These are phyloP conservation scores for Eupithecia insigniata DNA, from an alignment of 2,888 invertebrate species.

Conservation along the genomic window DNA sequence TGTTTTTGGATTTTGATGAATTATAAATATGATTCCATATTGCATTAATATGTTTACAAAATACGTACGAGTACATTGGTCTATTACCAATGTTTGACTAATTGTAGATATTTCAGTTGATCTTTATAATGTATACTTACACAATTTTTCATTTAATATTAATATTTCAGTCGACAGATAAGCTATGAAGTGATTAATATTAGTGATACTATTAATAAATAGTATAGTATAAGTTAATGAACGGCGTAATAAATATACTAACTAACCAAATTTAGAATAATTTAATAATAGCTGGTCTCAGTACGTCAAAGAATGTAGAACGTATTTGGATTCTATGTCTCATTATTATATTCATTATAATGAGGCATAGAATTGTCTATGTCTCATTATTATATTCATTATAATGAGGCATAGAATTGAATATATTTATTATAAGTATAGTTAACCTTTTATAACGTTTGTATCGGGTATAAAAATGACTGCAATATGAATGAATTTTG, in stretches of 20 bases:
- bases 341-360: conserved; percentile 36
- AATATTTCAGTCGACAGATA: conserved; percentile 10
- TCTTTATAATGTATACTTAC: neutral
- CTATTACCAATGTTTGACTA: neutral
- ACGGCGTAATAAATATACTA: conserved; percentile 61
- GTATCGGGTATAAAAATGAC: conserved; percentile 35
- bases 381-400: conserved; percentile 31
- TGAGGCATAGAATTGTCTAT: neutral
- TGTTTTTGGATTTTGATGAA: neutral
- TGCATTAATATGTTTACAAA: conserved; percentile 11
- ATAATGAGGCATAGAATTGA: conserved; percentile 10
- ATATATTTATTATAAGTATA: conserved; percentile 30
- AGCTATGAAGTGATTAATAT: conserved; percentile 60
- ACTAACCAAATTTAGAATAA: conserved; percentile 78
- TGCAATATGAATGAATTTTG: conserved; percentile 36
- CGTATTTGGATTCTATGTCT: conserved; percentile 38
- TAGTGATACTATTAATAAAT: conserved; percentile 60
- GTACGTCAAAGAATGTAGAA: conserved; percentile 73
- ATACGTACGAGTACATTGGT: neutral
- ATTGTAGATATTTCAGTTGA: neutral
- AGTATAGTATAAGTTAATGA: conserved; percentile 60
- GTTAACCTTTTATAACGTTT: conserved; percentile 37
- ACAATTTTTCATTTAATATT: conserved; percentile 1
- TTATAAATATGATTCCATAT: conserved; percentile 19
- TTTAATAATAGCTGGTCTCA: conserved; percentile 69